Evolutionary conservation across 2,888 invertebrate genomes (phyloP), one percentile per base, ranked within the genome.

Genomic region (Drepana falcataria): DNA sequence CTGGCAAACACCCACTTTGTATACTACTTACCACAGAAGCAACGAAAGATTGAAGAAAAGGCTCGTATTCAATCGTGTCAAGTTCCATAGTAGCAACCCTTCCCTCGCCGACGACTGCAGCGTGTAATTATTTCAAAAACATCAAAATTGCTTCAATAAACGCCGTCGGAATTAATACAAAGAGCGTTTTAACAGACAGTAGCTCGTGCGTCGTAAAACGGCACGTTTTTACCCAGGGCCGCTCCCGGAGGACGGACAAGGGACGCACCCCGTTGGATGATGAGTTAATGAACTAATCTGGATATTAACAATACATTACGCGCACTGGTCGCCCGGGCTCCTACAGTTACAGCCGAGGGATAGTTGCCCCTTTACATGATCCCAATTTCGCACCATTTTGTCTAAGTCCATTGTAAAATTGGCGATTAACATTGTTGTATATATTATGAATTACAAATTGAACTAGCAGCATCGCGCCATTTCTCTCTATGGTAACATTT

Each of bases 221-320:
- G 65, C 53, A 75, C 73, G 77, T 80, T 81, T 82, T 81, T 79
- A 74, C 71, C 62, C 70, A 68, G 56, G 62, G 57, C 44, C 55
- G 56, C 70, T 73, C 69, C 73, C 68, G 60, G 66, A 68, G 62
- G 71, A 63, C 61, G 69, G 63, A 65, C 62, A 64, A 63, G 64
- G 59, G 66, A 62, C 69, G 64, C 68, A 65, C 69, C 66, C 63
- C 72, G 63, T 64, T 78, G 81, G 85, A 86, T 83, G 88, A 87
- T 83, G 84, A 87, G 90, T 89, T 90, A 90, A 90, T 90, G 86
- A 88, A 89, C 86, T 90, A 89, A 90, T 90, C 85, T 85, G 76
- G 88, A 90, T 90, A 91, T 91, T 87, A 90, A 91, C 89, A 87
- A 87, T 84, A 89, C 88, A 90, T 89, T 88, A 88, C 83, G 76